These are phyloP conservation scores for Taphrorychus bicolor DNA, from an alignment of 2,888 invertebrate genomes.

Conservation along the genomic window DNA sequence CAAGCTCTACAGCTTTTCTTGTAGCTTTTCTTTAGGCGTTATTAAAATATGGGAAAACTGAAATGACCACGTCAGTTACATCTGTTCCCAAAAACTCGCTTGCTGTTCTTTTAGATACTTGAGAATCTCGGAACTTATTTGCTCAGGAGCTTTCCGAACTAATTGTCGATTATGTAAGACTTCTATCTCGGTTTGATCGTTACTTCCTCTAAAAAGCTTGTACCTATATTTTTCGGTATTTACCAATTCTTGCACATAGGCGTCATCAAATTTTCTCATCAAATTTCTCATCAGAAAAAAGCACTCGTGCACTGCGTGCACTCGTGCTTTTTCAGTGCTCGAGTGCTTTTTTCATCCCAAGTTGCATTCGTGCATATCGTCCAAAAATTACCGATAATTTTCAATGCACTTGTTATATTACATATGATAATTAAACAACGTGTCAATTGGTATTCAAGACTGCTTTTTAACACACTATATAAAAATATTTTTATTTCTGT, in stretches of 20 bases:
- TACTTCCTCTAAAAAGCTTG: conserved; percentile 14
- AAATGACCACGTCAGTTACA: conserved; percentile 40
- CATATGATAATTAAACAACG: too few species aligned
- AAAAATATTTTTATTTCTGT: too few species aligned
- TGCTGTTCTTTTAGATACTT: conserved; percentile 36
- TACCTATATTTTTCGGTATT: conserved; percentile 12
- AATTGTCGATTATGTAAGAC: conserved; percentile 4
- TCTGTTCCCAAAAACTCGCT: conserved; percentile 19
- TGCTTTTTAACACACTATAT: too few species aligned
- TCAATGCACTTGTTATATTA: too few species aligned
- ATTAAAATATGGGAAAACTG: conserved; percentile 41
- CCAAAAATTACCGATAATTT: too few species aligned
- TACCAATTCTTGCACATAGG: conserved; percentile 25
- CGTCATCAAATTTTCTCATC: conserved; percentile 27
- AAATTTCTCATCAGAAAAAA: conserved; percentile 30
- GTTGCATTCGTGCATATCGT: too few species aligned
- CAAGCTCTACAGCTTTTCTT: conserved; percentile 37
- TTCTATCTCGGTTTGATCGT: conserved; percentile 20
- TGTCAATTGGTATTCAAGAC: too few species aligned
- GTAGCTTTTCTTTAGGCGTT: conserved; percentile 42
- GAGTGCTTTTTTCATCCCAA: too few species aligned
- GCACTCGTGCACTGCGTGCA: too few species aligned
- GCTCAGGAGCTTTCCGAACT: conserved; percentile 31
- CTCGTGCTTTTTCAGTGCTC: too few species aligned
- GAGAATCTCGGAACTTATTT: conserved; percentile 41